These are phyloP conservation scores for Trichoplusia ni DNA, from an alignment of 1,140 invertebrate genomes.

Conservation along the genomic window DNA sequence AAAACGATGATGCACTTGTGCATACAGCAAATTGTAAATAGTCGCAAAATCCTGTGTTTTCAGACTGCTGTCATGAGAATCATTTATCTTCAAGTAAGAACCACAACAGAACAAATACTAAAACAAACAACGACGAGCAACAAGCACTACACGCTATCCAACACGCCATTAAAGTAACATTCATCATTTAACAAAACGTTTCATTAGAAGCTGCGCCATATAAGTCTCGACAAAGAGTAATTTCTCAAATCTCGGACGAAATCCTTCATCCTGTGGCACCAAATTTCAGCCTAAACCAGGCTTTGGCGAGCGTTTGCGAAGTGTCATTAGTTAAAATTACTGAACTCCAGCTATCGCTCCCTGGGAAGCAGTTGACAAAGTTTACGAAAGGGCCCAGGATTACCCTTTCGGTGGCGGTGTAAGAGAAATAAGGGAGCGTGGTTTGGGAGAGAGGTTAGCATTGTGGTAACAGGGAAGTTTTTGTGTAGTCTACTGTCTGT, in stretches of 20 bases:
- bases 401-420: conserved; percentile 38
- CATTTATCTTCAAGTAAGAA: too few species aligned
- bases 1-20: too few species aligned
- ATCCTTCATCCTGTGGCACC: conserved; percentile 26
- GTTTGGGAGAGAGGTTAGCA: not conserved
- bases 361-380: conserved; percentile 65
- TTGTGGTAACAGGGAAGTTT: too few species aligned
- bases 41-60: too few species aligned
- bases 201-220: conserved; percentile 11
- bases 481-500: too few species aligned
- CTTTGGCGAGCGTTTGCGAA: conserved; percentile 41
- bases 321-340: conserved; percentile 76
- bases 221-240: conserved; percentile 17
- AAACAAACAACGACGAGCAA: too few species aligned
- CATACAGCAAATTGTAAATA: too few species aligned
- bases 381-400: conserved; percentile 57
- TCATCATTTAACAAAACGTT: conserved; percentile 8
- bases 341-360: conserved; percentile 67
- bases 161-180: conserved; percentile 13
- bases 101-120: too few species aligned
- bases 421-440: conserved; percentile 19
- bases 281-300: conserved; percentile 27
- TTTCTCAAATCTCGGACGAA: conserved; percentile 35
- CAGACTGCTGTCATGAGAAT: too few species aligned
- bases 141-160: too few species aligned